Conservation (phyloP, 1,140 invertebrate genomes). For the Brachionus paranguensis region DNA sequence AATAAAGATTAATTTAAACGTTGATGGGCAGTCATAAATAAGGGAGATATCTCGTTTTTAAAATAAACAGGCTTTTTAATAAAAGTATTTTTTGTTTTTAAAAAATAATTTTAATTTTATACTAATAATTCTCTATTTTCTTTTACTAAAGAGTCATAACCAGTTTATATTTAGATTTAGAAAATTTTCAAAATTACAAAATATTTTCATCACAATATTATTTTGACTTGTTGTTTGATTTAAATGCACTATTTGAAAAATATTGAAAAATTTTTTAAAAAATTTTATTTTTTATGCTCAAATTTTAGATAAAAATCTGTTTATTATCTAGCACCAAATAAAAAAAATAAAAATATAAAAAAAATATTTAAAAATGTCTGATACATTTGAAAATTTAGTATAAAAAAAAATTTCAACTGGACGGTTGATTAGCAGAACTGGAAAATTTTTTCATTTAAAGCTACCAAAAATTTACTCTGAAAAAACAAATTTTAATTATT, state of each 20-base stretch:
- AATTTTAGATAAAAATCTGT: neutral
- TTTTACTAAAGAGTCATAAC: too few relatives aligned
- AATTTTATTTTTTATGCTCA: neutral
- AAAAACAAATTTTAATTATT: neutral
- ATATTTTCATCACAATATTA: too few relatives aligned
- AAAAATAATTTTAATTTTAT: too few relatives aligned
- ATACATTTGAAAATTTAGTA: neutral
- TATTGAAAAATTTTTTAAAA: neutral
- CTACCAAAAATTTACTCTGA: neutral
- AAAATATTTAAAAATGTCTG: neutral
- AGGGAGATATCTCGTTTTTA: too few relatives aligned
- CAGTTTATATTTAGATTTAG: too few relatives aligned
- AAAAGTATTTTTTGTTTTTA: too few relatives aligned
- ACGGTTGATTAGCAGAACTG: neutral
- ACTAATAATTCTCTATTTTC: too few relatives aligned
- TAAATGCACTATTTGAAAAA: neutral
- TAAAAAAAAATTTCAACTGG: neutral
- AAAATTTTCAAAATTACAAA: too few relatives aligned
- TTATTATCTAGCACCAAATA: conserved; percentile 17
- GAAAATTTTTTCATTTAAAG: neutral
- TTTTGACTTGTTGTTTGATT: too few relatives aligned
- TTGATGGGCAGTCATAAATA: too few relatives aligned
- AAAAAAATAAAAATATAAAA: neutral
- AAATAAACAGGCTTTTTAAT: too few relatives aligned
- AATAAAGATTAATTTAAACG: too few relatives aligned